These are phyloP conservation scores for Poeciliopsis occidentalis DNA, from an alignment of 2,113 vertebrate species.

Conservation along the genomic window DNA sequence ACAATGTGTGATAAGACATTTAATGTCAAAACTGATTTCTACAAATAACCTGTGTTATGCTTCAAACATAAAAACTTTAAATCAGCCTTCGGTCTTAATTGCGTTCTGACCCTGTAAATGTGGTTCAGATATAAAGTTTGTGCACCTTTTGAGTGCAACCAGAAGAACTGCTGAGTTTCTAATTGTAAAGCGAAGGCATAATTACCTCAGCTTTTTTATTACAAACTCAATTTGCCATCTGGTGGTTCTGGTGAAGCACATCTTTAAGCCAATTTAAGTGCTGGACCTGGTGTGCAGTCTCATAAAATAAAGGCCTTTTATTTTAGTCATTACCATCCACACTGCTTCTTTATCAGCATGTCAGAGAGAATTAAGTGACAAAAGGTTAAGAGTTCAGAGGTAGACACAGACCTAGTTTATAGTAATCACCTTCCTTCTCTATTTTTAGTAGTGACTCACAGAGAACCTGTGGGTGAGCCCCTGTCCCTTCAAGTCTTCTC, in stretches of 20 bases:
- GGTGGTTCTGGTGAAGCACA: conserved; percentile 45
- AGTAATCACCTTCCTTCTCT: conserved; percentile 38
- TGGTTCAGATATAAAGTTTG: neutral
- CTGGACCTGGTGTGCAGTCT: neutral
- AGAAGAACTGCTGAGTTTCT: conserved; percentile 21
- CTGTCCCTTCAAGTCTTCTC: conserved; percentile 29
- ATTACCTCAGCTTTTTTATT: neutral
- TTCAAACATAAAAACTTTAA: neutral
- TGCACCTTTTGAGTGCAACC: neutral
- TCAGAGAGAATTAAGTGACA: neutral
- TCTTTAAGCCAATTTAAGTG: neutral
- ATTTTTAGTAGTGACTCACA: conserved; percentile 48
- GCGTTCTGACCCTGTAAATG: neutral
- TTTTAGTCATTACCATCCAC: neutral
- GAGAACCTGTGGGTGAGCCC: conserved; percentile 24
- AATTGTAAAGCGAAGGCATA: neutral
- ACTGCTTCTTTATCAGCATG: neutral
- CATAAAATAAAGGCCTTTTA: neutral
- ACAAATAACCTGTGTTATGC: no score
- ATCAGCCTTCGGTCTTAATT: neutral
- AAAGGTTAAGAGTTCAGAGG: conserved; percentile 21
- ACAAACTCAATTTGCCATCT: conserved; percentile 56
- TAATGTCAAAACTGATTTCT: no score
- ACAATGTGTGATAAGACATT: no score
- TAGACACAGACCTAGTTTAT: conserved; percentile 40